Base-by-base conservation (phyloP, 2,797 vertebrate species). In the Buphagus erythrorhynchus region DNA sequence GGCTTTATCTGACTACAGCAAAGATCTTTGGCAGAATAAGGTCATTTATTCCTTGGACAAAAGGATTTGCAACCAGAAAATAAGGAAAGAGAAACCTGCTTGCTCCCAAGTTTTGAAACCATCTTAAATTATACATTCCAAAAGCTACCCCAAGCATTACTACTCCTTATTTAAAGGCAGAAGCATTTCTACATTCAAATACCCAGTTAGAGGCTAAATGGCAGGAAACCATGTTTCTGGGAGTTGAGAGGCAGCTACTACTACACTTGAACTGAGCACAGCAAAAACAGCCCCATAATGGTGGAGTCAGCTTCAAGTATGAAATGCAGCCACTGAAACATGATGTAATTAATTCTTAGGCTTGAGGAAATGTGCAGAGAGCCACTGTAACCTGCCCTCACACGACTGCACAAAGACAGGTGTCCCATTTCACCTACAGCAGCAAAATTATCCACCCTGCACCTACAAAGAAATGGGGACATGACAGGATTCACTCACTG, bases 281-380 rank as follows among this genome's bases (percentile, higher is more conserved):
- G 91, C 49, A 72, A 72, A 88, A 51, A 6, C 65, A 80, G 85
- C 22, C n/a, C 21, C 2, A 0, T 9, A 62, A 75, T n/a, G 38
- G 42, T 58, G 58, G 54, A 72, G 38, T 58, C 78, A 57, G 40
- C 54, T 75, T 65, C 62, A 31, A 22, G 42, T 25, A 68, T 29
- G 82, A 95, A 83, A 61, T 33, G 46, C 58, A 94, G 82, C 35
- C 68, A 35, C 87, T 72, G 85, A 88, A 88, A 96, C 61, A 36
- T 7, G 78, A 74, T 61, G 93, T 66, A 81, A 96, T 94, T 88
- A 95, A 95, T 95, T 90, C 79, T 66, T 72, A 52, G 61, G 87
- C 85, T 95, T 49, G 73, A 80, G 79, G 73, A 96, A 88, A 86
- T 62, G 90, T 58, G 58, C 72, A 90, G 78, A 54, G 89, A 93